These are phyloP conservation scores for Halcyon senegalensis DNA, from an alignment of 2,113 vertebrate species.

Conservation along the genomic window DNA sequence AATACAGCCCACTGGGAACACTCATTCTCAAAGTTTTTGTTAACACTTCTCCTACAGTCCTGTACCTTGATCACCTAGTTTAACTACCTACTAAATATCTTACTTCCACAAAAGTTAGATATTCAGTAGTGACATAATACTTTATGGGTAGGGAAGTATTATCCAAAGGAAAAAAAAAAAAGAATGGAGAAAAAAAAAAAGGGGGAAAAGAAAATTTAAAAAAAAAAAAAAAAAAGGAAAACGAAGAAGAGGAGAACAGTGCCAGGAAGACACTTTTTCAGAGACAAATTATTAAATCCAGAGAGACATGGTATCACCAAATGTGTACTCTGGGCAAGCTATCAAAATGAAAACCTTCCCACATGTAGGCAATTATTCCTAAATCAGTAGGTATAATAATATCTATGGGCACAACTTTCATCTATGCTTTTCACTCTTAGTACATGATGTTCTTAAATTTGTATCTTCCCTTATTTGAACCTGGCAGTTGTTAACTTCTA, in stretches of 20 bases:
- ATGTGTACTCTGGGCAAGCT: background rate
- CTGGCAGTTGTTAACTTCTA: background rate
- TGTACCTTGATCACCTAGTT: background rate
- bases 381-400: background rate
- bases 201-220: background rate
- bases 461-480: background rate
- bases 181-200: no score
- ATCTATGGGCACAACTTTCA: background rate
- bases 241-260: background rate
- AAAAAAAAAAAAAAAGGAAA: background rate
- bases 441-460: background rate
- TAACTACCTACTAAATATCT: constrained; percentile 4
- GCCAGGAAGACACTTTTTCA: background rate
- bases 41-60: background rate
- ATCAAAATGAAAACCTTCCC: constrained; percentile 37
- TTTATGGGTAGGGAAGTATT: background rate
- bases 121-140: background rate
- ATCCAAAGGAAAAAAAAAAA: background rate
- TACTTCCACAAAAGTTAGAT: background rate
- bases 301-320: background rate
- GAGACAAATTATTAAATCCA: constrained; percentile 6
- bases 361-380: constrained; percentile 5
- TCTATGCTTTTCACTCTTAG: background rate
- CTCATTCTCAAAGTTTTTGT: background rate
- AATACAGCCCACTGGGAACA: background rate